phyloP scores from a whole-genome alignment of 1,140 invertebrate species.

The Lepidurus couesii region DNA sequence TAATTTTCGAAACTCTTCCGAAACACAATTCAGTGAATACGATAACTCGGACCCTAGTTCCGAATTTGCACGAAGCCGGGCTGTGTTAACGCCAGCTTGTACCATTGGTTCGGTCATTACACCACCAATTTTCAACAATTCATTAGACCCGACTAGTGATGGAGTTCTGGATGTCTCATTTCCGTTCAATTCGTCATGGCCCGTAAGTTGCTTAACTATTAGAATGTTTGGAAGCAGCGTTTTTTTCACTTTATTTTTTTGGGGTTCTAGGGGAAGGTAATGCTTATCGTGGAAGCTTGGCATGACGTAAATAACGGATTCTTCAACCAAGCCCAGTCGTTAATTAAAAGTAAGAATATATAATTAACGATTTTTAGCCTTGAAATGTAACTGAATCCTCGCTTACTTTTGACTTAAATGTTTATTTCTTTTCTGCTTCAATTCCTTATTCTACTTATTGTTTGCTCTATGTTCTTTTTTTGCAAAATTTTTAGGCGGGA shows the following conservation, averaged over 20 bases:
- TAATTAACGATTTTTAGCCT: too few species aligned
- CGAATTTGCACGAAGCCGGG: neutral
- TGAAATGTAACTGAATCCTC: too few species aligned
- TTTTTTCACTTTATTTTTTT: neutral
- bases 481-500: neutral
- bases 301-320: neutral
- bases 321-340: neutral
- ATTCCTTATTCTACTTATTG: neutral
- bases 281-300: neutral
- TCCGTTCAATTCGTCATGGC: constrained; percentile 13
- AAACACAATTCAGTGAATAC: neutral
- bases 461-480: neutral
- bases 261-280: neutral
- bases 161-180: neutral
- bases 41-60: neutral
- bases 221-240: neutral
- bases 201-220: neutral
- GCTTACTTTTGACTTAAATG: too few species aligned
- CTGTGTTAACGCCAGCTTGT: neutral
- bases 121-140: neutral
- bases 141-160: neutral
- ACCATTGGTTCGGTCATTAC: neutral
- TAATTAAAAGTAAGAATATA: neutral
- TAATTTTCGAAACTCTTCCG: neutral
- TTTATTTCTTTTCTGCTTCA: neutral